phyloP scores from a whole-genome alignment of 2,797 vertebrate genomes.

The Phalanger gymnotis region DNA sequence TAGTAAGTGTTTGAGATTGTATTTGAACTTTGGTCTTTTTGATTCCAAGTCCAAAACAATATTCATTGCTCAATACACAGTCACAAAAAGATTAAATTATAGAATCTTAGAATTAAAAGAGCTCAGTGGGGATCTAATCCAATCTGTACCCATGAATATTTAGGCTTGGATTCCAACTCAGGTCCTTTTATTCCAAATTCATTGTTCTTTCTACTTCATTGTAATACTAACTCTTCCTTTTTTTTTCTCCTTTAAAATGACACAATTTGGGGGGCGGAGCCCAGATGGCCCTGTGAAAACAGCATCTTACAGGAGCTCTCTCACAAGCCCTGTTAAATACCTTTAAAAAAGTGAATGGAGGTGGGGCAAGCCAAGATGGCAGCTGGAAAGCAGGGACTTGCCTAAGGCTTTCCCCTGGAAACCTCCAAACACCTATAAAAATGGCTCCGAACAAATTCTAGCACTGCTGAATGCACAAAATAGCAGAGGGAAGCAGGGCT shows the following conservation, averaged over 20 bases:
- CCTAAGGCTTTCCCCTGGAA: too few species aligned
- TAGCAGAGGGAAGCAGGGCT: too few species aligned
- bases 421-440: too few species aligned
- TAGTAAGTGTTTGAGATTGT: neutral
- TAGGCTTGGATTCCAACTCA: neutral
- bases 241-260: constrained; percentile 25
- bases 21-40: neutral
- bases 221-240: neutral
- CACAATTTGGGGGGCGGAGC: neutral
- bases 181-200: neutral
- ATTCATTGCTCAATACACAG: neutral
- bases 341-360: too few species aligned
- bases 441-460: too few species aligned
- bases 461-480: too few species aligned
- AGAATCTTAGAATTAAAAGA: neutral
- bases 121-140: neutral
- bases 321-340: too few species aligned
- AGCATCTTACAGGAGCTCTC: too few species aligned
- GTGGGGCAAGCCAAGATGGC: too few species aligned
- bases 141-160: neutral
- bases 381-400: too few species aligned
- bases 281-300: too few species aligned
- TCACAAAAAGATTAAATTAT: neutral
- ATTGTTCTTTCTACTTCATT: neutral
- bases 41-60: neutral